Base-by-base conservation (phyloP, 2,113 vertebrate species). In the Entomyzon cyanotis region DNA sequence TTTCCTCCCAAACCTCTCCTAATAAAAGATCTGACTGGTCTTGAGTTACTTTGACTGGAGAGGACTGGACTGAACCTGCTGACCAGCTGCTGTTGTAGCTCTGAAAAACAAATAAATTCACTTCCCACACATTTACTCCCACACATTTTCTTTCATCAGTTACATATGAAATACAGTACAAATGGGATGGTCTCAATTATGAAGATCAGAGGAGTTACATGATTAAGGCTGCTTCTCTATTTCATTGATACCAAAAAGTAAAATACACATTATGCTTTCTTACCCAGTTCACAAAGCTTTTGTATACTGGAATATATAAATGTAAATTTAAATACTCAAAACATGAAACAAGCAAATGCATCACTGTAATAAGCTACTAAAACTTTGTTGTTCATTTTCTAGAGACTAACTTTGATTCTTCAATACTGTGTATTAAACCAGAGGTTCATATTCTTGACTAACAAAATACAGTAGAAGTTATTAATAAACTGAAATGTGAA, bases 81-180 rank as follows among this genome's bases (percentile, higher is more conserved):
- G 46, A 80, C 64, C 85, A 91, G 90, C 89, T 97, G 93, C 84
- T 94, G 49, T 49, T 84, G n/a, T 0, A 53, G 47, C 41, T 81
- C 64, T 90, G 79, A 78, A 86, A 92, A 89, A 93, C 82, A 94
- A 85, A 80, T 62, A 80, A 87, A 94, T 88, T 93, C 44, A 63
- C 50, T 50, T 78, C 81, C 87, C 31, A 28, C 63, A 52, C 80
- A 77, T 79, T 93, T 91, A 69, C 52, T 69, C 68, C 83, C 27
- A 25, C 67, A 68, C 89, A 46, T 86, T 93, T 93, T 76, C 49
- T 95, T 96, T 96, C 83, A 84, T 70, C 44, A 4, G 52, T 67
- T 90, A 47, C 41, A 27, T 41, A 23, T 56, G 59, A 90, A 50
- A 55, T 69, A 52, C 46, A 59, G 59, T 56, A 52, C 52, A 74